phyloP scores from a whole-genome alignment of 2,113 vertebrate species.

The Porphyrio hochstetteri region DNA sequence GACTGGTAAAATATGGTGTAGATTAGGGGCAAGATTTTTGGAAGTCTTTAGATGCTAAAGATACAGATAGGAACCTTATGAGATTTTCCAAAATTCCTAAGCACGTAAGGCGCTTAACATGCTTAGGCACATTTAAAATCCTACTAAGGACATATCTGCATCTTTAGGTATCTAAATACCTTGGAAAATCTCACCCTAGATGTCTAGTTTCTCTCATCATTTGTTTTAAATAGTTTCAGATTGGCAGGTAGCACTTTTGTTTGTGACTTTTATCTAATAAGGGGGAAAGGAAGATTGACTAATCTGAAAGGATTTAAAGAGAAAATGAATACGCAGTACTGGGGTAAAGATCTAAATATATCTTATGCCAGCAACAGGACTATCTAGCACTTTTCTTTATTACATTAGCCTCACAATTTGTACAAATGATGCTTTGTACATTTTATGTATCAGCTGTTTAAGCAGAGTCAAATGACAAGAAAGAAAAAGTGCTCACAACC shows the following conservation, averaged over 20 bases:
- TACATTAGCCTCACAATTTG: background rate
- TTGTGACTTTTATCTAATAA: background rate
- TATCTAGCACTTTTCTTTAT: background rate
- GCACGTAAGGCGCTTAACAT: constrained; percentile 47
- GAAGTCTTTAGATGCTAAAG: constrained; percentile 7
- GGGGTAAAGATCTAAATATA: background rate
- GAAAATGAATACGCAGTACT: background rate
- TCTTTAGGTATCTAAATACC: constrained; percentile 29
- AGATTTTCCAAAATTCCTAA: constrained; percentile 59
- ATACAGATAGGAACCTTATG: constrained; percentile 57
- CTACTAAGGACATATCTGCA: constrained; percentile 42
- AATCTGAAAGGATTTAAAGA: background rate
- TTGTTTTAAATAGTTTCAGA: background rate
- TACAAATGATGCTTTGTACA: background rate
- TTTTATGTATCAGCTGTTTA: background rate
- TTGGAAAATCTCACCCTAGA: background rate
- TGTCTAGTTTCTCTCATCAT: background rate
- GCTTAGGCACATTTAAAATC: constrained; percentile 49
- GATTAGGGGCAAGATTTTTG: background rate
- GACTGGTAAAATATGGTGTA: background rate
- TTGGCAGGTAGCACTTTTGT: background rate
- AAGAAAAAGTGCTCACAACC: background rate
- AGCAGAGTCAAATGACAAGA: background rate
- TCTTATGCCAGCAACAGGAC: background rate
- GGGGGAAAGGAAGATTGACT: background rate